Evolutionary conservation across 2,888 invertebrate genomes (phyloP).

Genomic region (Nyleta sp.): DNA sequence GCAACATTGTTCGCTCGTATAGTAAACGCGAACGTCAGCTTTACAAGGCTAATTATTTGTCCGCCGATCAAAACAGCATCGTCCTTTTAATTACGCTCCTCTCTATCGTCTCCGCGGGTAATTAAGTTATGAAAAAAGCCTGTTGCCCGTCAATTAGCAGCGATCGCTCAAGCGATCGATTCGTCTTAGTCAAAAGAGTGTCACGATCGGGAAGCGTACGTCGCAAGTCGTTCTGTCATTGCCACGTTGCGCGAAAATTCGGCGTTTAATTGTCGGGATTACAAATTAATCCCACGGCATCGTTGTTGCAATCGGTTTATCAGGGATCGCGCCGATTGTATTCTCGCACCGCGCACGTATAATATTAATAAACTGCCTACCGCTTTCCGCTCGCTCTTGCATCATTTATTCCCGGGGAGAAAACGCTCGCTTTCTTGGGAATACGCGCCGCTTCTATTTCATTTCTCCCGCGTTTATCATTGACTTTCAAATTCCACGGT

Average conservation of each 20-base stretch:
- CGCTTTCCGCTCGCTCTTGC: conserved; percentile 51
- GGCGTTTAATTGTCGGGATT: too few species aligned
- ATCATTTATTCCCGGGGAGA: conserved; percentile 36
- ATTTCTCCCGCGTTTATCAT: conserved; percentile 21
- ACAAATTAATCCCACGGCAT: neutral
- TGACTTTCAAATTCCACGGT: conserved; percentile 32
- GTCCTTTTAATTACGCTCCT: conserved; percentile 26
- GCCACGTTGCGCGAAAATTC: neutral
- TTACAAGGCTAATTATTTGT: conserved; percentile 16
- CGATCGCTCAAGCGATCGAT: conserved; percentile 24
- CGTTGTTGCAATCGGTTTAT: conserved; percentile 36
- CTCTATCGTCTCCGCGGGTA: conserved; percentile 12
- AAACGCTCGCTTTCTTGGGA: conserved; percentile 42
- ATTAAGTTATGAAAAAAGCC: conserved; percentile 37
- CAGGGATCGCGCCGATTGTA: conserved; percentile 74
- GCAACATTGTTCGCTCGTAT: conserved; percentile 29
- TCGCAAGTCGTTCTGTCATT: neutral
- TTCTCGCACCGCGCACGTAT: conserved; percentile 77
- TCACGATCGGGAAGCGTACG: neutral
- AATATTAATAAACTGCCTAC: conserved; percentile 77
- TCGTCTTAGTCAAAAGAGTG: conserved; percentile 35
- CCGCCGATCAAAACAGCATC: conserved; percentile 6
- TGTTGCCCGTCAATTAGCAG: conserved; percentile 35
- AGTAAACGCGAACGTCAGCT: neutral
- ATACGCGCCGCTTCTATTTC: conserved; percentile 4